phyloP scores from a whole-genome alignment of 2,888 invertebrate species.

The Anoplius nigerrimus region DNA sequence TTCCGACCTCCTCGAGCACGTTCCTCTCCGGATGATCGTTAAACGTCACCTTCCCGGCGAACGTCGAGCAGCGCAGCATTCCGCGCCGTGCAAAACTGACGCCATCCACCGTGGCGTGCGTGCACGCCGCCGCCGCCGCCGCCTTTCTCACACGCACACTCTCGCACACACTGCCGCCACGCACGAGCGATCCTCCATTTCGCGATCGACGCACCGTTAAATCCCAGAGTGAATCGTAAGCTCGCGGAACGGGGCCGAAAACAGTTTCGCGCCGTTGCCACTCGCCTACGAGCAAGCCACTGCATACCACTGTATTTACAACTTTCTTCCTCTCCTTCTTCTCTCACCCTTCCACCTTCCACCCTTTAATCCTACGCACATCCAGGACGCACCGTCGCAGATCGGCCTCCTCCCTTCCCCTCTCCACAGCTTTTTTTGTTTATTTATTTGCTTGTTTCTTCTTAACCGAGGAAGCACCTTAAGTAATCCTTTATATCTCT shows the following conservation, averaged over 20 bases:
- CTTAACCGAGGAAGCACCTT: slow-evolving; percentile 44
- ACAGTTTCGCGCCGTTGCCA: slow-evolving; percentile 16
- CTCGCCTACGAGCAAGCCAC: slow-evolving; percentile 22
- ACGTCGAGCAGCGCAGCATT: too few relatives aligned
- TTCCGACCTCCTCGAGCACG: not conserved
- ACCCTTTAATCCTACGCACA: slow-evolving; percentile 42
- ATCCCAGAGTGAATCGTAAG: slow-evolving; percentile 27
- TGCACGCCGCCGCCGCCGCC: too few relatives aligned
- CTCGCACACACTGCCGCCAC: not conserved
- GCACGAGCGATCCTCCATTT: too few relatives aligned
- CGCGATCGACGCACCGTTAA: slow-evolving; percentile 28
- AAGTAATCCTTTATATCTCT: slow-evolving; percentile 39
- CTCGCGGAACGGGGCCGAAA: slow-evolving; percentile 9
- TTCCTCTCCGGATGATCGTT: not conserved
- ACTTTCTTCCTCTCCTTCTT: too few relatives aligned
- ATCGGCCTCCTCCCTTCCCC: slow-evolving; percentile 23
- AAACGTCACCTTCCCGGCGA: too few relatives aligned
- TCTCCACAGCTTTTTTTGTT: slow-evolving; percentile 7
- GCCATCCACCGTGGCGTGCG: too few relatives aligned
- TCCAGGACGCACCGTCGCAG: slow-evolving; percentile 39
- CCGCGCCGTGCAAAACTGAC: not conserved
- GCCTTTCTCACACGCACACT: not conserved
- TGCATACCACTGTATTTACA: slow-evolving; percentile 46
- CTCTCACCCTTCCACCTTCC: too few relatives aligned
- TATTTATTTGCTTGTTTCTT: not conserved